phyloP scores from a whole-genome alignment of 2,113 vertebrate species.

The Tyrannus savana region DNA sequence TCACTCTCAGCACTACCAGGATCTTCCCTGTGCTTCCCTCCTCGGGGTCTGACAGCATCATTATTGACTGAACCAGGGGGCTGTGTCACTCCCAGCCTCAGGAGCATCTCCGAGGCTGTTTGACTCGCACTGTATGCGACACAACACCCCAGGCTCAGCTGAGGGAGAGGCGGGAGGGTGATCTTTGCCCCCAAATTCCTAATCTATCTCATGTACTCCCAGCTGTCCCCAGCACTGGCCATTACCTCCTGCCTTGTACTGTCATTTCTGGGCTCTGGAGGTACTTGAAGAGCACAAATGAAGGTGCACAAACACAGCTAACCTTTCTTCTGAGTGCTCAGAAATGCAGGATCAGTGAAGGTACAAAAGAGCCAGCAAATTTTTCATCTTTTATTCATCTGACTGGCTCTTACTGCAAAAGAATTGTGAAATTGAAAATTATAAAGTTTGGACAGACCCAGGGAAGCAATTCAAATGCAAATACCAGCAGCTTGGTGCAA shows the following conservation, averaged over 20 bases:
- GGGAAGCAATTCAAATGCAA: constrained; percentile 63
- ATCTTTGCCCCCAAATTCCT: background rate
- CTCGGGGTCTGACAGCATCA: background rate
- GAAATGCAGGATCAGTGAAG: background rate
- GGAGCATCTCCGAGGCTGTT: background rate
- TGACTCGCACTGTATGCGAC: background rate
- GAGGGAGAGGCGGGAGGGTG: background rate
- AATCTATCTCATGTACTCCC: background rate
- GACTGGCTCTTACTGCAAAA: background rate
- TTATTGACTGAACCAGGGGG: background rate
- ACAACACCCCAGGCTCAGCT: background rate
- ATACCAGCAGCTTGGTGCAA: constrained; percentile 6
- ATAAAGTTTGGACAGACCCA: constrained; percentile 11
- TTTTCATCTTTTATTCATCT: constrained; percentile 64
- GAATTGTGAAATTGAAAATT: constrained; percentile 16
- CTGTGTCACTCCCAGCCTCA: background rate
- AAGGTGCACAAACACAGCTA: background rate
- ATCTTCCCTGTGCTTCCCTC: background rate
- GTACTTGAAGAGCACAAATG: background rate
- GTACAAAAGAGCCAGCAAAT: background rate
- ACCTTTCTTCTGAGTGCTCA: background rate
- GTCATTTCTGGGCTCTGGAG: background rate
- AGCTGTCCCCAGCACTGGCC: background rate
- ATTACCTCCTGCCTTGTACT: background rate
- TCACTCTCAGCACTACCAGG: no score